These are phyloP conservation scores for Hypotaenidia okinawae DNA, from an alignment of 2,797 vertebrate genomes.

Conservation along the genomic window DNA sequence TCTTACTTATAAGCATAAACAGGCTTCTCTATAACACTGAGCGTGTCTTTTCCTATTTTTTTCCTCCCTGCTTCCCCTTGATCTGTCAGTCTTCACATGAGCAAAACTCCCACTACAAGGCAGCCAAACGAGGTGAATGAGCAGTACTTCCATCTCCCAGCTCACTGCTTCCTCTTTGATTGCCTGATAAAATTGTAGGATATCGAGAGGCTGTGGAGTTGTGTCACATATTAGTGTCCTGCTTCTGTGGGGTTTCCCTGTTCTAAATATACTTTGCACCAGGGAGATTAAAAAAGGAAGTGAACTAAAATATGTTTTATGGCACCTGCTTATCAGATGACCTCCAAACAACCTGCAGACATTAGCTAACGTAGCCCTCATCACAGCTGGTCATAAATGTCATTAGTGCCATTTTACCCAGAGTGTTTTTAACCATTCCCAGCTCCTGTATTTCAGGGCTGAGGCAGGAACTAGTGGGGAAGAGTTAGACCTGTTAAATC, in stretches of 20 bases:
- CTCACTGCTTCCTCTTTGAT: constrained; percentile 60
- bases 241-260: constrained; percentile 67
- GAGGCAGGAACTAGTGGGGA: not conserved
- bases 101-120: constrained; percentile 18
- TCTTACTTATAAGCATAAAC: constrained; percentile 70
- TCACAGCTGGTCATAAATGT: constrained; percentile 42
- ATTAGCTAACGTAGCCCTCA: constrained; percentile 26
- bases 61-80: not conserved
- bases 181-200: constrained; percentile 52
- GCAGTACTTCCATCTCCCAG: constrained; percentile 40
- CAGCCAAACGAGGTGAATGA: constrained; percentile 59
- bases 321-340: constrained; percentile 67
- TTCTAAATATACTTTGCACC: constrained; percentile 52
- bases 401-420: constrained; percentile 2
- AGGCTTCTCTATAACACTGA: constrained; percentile 59
- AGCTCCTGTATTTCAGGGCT: not conserved
- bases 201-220: constrained; percentile 27
- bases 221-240: constrained; percentile 60
- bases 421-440: not conserved
- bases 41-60: not conserved
- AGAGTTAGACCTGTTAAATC: not conserved
- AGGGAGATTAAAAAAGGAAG: constrained; percentile 58
- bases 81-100: constrained; percentile 40
- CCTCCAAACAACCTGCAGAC: constrained; percentile 50
- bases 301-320: constrained; percentile 55